These are phyloP conservation scores for Kuschelorhynchus macadamiae DNA, from an alignment of 2,888 invertebrate species.

Conservation along the genomic window DNA sequence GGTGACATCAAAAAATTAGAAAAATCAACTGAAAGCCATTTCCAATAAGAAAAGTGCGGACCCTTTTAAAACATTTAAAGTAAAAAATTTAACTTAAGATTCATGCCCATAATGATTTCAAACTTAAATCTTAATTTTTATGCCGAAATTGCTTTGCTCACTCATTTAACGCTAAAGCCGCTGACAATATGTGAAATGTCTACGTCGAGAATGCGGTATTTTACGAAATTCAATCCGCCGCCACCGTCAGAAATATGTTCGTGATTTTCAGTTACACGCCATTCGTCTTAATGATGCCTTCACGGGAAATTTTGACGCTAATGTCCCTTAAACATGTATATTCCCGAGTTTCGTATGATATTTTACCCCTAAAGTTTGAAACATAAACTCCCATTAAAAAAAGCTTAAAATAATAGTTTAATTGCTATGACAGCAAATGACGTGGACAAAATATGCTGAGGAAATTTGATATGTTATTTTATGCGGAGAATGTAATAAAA, in stretches of 20 bases:
- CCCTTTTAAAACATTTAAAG: no score
- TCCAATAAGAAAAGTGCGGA: no score
- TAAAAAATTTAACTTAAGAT: no score
- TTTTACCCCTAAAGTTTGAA: slow-evolving; percentile 34
- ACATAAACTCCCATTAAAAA: slow-evolving; percentile 42
- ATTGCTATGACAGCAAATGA: slow-evolving; percentile 29
- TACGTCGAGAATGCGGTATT: slow-evolving; percentile 26
- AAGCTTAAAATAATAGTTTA: slow-evolving; percentile 37
- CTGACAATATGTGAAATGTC: no score
- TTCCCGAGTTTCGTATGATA: slow-evolving; percentile 39
- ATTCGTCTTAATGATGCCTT: slow-evolving; percentile 67
- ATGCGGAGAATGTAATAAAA: no score
- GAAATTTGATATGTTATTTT: no score
- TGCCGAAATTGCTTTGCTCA: no score
- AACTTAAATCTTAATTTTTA: no score
- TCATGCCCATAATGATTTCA: no score
- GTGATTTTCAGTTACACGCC: slow-evolving; percentile 66
- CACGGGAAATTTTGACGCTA: slow-evolving; percentile 59
- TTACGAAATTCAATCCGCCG: slow-evolving; percentile 30
- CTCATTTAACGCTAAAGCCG: no score
- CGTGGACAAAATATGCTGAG: slow-evolving; percentile 26
- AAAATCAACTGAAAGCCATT: no score
- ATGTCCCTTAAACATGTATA: slow-evolving; percentile 66
- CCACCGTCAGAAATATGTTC: slow-evolving; percentile 52
- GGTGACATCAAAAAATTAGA: no score